Conservation (phyloP, 1,140 invertebrate species). For the Pseudoatta argentina region DNA sequence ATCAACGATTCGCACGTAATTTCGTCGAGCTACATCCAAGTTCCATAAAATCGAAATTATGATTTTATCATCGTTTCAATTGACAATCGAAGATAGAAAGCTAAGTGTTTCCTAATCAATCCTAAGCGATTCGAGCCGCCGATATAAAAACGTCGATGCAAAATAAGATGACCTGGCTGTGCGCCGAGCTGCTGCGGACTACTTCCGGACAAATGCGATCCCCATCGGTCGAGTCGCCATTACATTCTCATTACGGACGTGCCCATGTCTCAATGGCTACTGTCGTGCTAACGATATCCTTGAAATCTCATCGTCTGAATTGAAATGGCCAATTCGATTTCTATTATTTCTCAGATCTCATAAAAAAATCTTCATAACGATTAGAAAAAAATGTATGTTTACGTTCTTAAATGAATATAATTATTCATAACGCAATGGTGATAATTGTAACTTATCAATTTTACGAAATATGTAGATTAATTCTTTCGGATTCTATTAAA, state of each 20-base stretch:
- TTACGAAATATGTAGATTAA: slow-evolving; percentile 3
- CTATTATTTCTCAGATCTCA: neutral
- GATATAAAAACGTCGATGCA: slow-evolving; percentile 59
- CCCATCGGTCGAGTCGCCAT: slow-evolving; percentile 59
- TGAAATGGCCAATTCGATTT: neutral
- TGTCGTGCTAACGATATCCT: slow-evolving; percentile 36
- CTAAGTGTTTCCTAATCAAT: slow-evolving; percentile 65
- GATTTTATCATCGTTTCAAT: slow-evolving; percentile 43
- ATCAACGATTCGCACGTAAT: slow-evolving; percentile 24
- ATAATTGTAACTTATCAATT: neutral
- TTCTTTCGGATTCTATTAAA: neutral
- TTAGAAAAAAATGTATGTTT: neutral
- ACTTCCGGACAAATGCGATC: slow-evolving; percentile 70
- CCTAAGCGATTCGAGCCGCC: slow-evolving; percentile 50
- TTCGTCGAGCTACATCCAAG: neutral
- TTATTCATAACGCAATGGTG: neutral
- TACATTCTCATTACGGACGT: slow-evolving; percentile 55
- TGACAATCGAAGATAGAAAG: slow-evolving; percentile 37
- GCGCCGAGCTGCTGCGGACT: slow-evolving; percentile 73
- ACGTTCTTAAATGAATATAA: neutral
- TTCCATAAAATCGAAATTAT: slow-evolving; percentile 30
- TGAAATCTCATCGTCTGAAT: slow-evolving; percentile 29
- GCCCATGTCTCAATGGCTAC: slow-evolving; percentile 13
- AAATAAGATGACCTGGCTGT: slow-evolving; percentile 79
- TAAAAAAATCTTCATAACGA: neutral